These are phyloP conservation scores for Dicrurus megarhynchus DNA, from an alignment of 2,113 vertebrate genomes.

Conservation along the genomic window DNA sequence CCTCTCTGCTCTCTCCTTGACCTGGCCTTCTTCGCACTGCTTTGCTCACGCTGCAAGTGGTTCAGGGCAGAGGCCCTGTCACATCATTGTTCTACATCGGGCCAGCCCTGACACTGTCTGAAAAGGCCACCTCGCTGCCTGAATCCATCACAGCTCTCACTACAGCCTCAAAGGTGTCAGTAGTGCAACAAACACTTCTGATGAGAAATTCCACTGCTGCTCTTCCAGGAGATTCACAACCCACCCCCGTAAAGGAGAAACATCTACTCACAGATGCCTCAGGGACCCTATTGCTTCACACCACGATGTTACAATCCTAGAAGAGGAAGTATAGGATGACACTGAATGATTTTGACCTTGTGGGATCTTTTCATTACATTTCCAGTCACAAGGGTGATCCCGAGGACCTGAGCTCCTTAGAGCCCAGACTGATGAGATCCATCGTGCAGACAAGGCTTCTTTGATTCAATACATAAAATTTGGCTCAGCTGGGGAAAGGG, in stretches of 20 bases:
- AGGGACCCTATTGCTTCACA: conserved; percentile 28
- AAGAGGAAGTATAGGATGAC: background rate
- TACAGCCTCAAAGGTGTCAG: background rate
- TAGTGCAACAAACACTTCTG: background rate
- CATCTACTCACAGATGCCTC: background rate
- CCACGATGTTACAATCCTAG: background rate
- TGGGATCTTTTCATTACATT: background rate
- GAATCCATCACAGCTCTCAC: background rate
- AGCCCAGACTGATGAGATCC: background rate
- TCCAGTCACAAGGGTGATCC: background rate
- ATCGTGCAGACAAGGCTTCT: background rate
- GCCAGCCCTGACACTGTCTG: background rate
- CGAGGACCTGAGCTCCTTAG: background rate
- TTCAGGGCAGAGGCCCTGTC: background rate
- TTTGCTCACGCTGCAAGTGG: background rate
- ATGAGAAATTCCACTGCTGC: conserved; percentile 26
- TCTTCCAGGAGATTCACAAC: background rate
- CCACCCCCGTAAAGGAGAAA: background rate
- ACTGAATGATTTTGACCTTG: background rate
- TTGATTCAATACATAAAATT: background rate
- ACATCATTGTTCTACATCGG: background rate
- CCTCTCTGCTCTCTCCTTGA: background rate
- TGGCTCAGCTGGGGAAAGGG: background rate
- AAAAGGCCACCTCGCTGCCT: background rate
- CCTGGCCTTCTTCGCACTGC: background rate